These are phyloP conservation scores for Puma concolor DNA, from an alignment of 2,113 vertebrate genomes.

Conservation along the genomic window DNA sequence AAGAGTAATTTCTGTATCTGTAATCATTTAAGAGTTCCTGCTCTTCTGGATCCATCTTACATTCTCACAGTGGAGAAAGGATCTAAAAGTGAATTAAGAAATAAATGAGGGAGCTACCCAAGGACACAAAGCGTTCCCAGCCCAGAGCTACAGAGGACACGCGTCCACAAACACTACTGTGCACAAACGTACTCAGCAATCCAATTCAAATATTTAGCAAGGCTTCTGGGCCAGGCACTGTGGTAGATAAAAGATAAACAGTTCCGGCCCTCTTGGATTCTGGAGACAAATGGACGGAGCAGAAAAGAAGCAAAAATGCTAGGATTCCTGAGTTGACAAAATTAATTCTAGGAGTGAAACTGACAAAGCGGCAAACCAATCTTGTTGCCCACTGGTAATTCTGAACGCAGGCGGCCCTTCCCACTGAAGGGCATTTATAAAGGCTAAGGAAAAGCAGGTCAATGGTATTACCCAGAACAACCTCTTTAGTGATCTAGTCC, in stretches of 20 bases:
- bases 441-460: not conserved
- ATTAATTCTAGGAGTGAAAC: not conserved
- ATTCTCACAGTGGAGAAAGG: conserved; percentile 82
- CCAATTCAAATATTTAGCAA: conserved; percentile 65
- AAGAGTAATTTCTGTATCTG: conserved; percentile 95
- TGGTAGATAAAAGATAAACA: not conserved
- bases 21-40: conserved; percentile 94
- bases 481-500: not conserved
- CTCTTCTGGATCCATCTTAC: conserved; percentile 96
- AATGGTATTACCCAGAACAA: not conserved
- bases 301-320: not conserved
- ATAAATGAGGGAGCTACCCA: not conserved
- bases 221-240: not conserved
- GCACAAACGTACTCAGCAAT: not conserved
- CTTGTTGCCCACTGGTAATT: not conserved
- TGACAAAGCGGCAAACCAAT: not conserved
- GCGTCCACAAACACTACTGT: not conserved
- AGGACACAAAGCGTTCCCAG: not conserved
- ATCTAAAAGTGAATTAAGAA: conserved; percentile 63
- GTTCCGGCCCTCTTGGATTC: not conserved
- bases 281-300: not conserved
- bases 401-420: not conserved
- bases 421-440: not conserved
- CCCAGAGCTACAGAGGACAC: not conserved
- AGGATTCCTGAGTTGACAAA: not conserved